Evolutionary conservation across 2,888 invertebrate genomes (phyloP), one percentile per base, ranked within the genome.

Genomic region (Calephelis perditalis): DNA sequence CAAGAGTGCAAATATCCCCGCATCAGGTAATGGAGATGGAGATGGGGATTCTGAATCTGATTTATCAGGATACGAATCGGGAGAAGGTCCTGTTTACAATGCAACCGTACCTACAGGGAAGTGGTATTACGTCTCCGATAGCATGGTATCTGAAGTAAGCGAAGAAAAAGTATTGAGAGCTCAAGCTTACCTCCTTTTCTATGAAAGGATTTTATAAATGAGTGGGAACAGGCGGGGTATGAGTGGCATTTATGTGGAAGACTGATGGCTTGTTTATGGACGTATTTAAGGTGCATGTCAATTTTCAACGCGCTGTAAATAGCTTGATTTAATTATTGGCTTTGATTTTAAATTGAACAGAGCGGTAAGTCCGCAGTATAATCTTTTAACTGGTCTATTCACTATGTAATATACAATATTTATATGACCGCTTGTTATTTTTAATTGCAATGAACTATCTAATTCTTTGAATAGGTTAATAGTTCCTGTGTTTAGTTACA

Each of bases 121-220:
- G 73, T 99, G 99, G 99, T 99, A 96, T 88, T 96, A 96, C 78
- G 95, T 98, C 58, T 98, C 98, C 62, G 99, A 99, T 87, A 95
- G 96, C 63, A 93, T 95, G 75, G 97, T 98, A 0, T 92, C 93
- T 47, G 96, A 96, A 79, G 95, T 96, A 36, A 91, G 92, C 62
- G 96, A 97, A 81, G 93, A 94, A 3, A 92, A 93, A 67, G 98
- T 98, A 63, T 91, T 98, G 56, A 91, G 92, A 70, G 95, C 95
- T 63, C 97, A 99, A 84, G 99, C 99, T 12, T 99, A 99, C 86
- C 92, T 99, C 59, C 92, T 99, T 47, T 99, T 99, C 88, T 99
- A 99, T 84, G 98, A 99, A 85, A 93, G 98, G 82, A 95, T 98
- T 81, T 91, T 95, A 82, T 97, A 94, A 83, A 70, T 61, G 58